Evolutionary conservation across 2,797 vertebrate species (phyloP).

Genomic region (Balearica regulorum): DNA sequence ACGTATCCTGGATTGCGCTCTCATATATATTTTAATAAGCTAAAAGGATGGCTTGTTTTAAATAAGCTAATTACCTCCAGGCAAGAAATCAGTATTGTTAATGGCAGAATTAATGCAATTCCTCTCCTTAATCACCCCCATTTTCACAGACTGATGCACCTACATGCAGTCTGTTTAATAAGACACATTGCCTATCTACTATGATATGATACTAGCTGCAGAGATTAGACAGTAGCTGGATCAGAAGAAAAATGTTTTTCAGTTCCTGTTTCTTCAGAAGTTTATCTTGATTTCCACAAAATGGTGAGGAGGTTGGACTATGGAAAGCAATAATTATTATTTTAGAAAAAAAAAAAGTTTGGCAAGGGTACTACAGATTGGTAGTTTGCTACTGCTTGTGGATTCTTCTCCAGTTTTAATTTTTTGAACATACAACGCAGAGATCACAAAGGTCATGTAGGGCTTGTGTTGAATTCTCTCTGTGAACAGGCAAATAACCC

Average conservation of each 20-base stretch:
- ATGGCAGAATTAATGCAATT: not conserved
- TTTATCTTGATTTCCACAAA: not conserved
- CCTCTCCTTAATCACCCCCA: not conserved
- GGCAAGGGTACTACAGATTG: not conserved
- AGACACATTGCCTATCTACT: not conserved
- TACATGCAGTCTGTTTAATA: not conserved
- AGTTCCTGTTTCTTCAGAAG: not conserved
- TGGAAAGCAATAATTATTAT: not conserved
- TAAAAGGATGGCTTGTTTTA: not conserved
- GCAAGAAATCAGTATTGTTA: not conserved
- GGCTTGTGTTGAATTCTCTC: not conserved
- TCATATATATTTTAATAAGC: not conserved
- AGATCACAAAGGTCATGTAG: not conserved
- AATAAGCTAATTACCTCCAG: not conserved
- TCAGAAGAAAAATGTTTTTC: not conserved
- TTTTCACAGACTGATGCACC: not conserved
- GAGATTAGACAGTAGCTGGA: not conserved
- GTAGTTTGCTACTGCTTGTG: not conserved
- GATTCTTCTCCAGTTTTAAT: not conserved
- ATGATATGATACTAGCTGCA: not conserved
- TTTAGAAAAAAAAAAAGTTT: not conserved
- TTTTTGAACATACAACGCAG: not conserved
- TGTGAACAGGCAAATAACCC: not conserved
- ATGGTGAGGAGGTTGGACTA: not conserved
- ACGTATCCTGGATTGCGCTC: not conserved